These are phyloP conservation scores for Teleopsis dalmanni DNA, from an alignment of 1,140 invertebrate genomes.

Conservation along the genomic window DNA sequence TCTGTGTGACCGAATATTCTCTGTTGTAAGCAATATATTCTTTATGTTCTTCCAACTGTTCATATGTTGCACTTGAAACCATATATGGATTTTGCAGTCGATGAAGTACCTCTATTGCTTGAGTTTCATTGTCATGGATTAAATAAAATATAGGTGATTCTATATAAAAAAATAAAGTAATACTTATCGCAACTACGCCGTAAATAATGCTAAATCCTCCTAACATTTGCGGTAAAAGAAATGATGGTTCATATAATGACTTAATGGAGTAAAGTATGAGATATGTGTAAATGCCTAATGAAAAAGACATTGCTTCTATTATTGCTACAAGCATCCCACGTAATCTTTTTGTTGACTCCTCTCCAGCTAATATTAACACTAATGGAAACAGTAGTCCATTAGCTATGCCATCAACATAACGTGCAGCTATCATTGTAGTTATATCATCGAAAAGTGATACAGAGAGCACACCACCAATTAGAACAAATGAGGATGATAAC, in stretches of 20 bases:
- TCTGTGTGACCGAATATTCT: no score
- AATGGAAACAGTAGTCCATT: no score
- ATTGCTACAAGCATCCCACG: no score
- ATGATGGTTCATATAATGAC: no score
- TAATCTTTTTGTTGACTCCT: no score
- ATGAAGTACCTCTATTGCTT: conserved; percentile 22
- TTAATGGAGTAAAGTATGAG: no score
- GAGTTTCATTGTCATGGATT: conserved; percentile 21
- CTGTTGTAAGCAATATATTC: conserved; percentile 22
- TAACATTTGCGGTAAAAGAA: no score
- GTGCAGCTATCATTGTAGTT: conserved; percentile 23
- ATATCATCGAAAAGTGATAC: conserved; percentile 22
- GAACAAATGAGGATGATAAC: no score
- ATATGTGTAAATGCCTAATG: no score
- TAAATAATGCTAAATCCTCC: no score
- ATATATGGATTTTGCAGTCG: conserved; percentile 30
- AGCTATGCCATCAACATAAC: conserved; percentile 28
- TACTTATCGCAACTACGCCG: conserved; percentile 12
- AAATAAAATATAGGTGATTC: conserved; percentile 32
- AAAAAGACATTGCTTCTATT: no score
- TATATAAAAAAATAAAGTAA: conserved; percentile 16
- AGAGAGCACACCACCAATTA: conserved; percentile 30
- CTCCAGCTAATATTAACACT: no score
- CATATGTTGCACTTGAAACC: conserved; percentile 32
- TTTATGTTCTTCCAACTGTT: conserved; percentile 34